Conservation (phyloP, 2,888 invertebrate species). For the Alcis repandata region DNA sequence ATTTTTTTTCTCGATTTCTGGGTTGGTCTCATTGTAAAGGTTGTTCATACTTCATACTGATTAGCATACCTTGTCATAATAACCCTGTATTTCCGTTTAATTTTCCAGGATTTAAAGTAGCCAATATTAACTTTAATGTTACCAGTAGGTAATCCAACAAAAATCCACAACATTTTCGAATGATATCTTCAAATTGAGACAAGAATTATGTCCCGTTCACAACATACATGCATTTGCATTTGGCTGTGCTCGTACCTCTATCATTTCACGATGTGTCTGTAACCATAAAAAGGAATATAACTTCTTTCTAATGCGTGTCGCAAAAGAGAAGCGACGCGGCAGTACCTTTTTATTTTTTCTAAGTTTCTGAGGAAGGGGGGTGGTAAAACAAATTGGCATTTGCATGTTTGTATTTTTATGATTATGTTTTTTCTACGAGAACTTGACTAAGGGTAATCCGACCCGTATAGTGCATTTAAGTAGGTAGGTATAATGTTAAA, state of each 20-base stretch:
- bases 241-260: conserved; percentile 15
- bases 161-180: not conserved
- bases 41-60: too few species aligned
- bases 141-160: not conserved
- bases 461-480: too few species aligned
- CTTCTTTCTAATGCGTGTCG: conserved; percentile 23
- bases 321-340: conserved; percentile 9
- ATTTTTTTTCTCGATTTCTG: too few species aligned
- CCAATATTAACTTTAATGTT: too few species aligned
- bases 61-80: not conserved
- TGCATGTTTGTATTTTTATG: too few species aligned
- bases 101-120: too few species aligned
- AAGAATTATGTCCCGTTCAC: not conserved
- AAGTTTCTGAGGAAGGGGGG: not conserved
- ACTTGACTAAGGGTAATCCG: too few species aligned
- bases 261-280: conserved; percentile 19
- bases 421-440: too few species aligned
- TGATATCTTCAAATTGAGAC: conserved; percentile 2
- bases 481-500: too few species aligned
- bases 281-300: conserved; percentile 27
- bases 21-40: too few species aligned
- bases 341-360: not conserved
- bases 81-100: not conserved
- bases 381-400: not conserved
- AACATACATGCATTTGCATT: conserved; percentile 7